Base-by-base conservation (phyloP, 2,888 invertebrate genomes). In the Pantelozetes paolii region DNA sequence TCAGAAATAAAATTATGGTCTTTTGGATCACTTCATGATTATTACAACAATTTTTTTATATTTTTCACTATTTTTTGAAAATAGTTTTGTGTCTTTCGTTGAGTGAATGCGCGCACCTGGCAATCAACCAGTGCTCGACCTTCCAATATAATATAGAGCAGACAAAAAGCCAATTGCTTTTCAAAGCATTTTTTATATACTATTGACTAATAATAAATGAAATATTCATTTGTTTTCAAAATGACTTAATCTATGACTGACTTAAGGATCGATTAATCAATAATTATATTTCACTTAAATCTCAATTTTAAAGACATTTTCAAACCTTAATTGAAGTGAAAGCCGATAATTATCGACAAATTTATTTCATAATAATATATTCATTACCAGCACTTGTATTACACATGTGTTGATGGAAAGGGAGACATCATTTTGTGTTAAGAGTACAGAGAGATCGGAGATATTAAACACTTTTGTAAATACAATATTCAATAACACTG, bases 31-130 rank as follows among this genome's bases (percentile, higher is more conserved):
- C 64, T 62, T 40, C 64, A 64, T 62, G n/a, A n/a, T n/a, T n/a
- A n/a, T n/a, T n/a, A 62, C 62, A 64, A 64, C 42, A 45, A 69
- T 26, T 69, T 69, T 45, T 69, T 69, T 57, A n/a, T n/a, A 57
- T 57, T 69, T 69, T 69, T 69, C 36, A 13, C 62, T 26, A 69
- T 26, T 69, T 69, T 69, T 69, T 42, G 36, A 69, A 67, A 64
- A 64, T n/a, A 36, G 9, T 69, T 32, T 45, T 69, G 69, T 69
- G 11, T 69, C 69, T 23, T 42, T 69, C 40, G 69, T 40, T 69
- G 45, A 42, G 69, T 69, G 42, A 69, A 40, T 69, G 45, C 23
- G 45, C 23, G 69, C 69, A 69, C 69, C 69, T 69, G 69, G 69
- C 69, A 69, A 42, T 45, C 69, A 69, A 69, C 40, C 69, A 42